These are phyloP conservation scores for Toxotes lorentzi DNA, from an alignment of 2,797 vertebrate genomes.

Conservation along the genomic window DNA sequence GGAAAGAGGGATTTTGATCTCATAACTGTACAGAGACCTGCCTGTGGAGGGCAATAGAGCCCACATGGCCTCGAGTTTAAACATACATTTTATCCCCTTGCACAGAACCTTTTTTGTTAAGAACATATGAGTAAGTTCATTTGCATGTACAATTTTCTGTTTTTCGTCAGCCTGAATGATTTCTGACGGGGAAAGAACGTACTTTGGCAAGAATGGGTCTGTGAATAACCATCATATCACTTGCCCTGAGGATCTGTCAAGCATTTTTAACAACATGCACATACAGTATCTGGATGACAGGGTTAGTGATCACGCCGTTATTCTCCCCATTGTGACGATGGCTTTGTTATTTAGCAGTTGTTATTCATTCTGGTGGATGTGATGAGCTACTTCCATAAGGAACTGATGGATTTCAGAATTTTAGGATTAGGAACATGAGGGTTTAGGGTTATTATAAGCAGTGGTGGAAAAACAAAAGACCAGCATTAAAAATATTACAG, in stretches of 20 bases:
- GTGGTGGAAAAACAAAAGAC: neutral
- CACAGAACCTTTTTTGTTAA: neutral
- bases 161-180: neutral
- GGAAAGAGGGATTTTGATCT: neutral
- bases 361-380: neutral
- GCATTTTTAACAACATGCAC: neutral
- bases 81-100: neutral
- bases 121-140: constrained; percentile 6
- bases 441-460: neutral
- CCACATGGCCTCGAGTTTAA: constrained; percentile 7
- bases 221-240: constrained; percentile 40
- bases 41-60: constrained; percentile 45
- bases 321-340: neutral
- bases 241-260: constrained; percentile 9
- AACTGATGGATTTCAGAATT: neutral
- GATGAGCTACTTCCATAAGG: neutral
- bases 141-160: neutral
- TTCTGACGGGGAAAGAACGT: constrained; percentile 34
- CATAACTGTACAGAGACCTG: constrained; percentile 3
- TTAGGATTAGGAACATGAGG: neutral
- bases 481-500: neutral
- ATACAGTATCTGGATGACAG: neutral
- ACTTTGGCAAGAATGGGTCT: constrained; percentile 36
- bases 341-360: neutral
- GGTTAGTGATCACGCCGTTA: neutral